Base-by-base conservation (phyloP, 1,140 invertebrate genomes). In the Leptinotarsa texana region DNA sequence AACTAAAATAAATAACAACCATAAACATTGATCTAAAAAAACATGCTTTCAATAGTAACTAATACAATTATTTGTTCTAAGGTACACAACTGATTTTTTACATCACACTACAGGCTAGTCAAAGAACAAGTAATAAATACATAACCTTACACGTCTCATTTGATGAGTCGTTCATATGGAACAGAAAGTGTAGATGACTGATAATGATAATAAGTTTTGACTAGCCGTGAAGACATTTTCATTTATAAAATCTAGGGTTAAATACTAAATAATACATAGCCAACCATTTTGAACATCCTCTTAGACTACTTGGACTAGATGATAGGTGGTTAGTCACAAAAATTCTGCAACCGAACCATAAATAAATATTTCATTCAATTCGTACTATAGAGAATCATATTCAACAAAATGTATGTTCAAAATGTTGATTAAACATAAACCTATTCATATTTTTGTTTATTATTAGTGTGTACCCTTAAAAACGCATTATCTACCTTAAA, bases 1-100 rank as follows among this genome's bases (percentile, higher is more conserved):
- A 80, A 80, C 79, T 79, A 81, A 80, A 81, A 82, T 81, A 82
- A 80, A 81, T 82, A 81, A 80, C 78, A 81, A 80, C 80, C 78
- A 82, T 81, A 80, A 82, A 80, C 80, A 80, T 81, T 73, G 80
- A 79, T 77, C 77, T 79, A 73, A 77, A 72, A 79, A 82, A 82
- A 81, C 80, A 81, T 81, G 77, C 79, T 81, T 79, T 80, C 77
- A 80, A 81, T 81, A 79, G 79, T 75, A 78, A 71, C 69, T 75
- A 78, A 74, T 78, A 76, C 70, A 73, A 74, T 63, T 68, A 68
- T 76, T 66, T 63, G 72, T 76, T 75, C 73, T 74, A 70, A 75
- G 77, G 71, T 74, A 76, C 79, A 80, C 80, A 81, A 27, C 42
- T 75, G 61, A 69, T 68, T 24, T 24, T 65, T 63, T 75, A 75